A percentile compares a stretch with the other conserved stretches of the same genome.
Evolutionary conservation across 2,888 invertebrate species (phyloP).

Genomic region (Allacma fusca): DNA sequence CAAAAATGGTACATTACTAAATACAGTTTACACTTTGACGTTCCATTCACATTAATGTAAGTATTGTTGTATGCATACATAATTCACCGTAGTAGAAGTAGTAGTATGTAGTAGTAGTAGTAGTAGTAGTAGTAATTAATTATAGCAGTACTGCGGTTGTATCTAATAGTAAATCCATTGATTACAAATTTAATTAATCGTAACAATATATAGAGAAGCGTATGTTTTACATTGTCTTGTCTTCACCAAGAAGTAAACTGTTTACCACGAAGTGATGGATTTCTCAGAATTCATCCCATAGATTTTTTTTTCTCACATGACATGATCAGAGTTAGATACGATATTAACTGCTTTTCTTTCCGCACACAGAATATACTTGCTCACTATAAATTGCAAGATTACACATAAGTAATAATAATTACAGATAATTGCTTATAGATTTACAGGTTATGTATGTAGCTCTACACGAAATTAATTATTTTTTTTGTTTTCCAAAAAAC

Average conservation of each 20-base stretch:
- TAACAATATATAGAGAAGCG: conserved; percentile 30
- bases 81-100: no score
- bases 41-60: conserved; percentile 15
- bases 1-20: not conserved
- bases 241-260: conserved; percentile 7
- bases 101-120: not conserved
- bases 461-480: no score
- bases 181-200: not conserved
- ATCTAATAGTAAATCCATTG: not conserved
- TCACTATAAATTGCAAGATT: no score
- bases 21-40: not conserved
- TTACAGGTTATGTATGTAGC: no score
- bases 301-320: no score
- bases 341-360: no score
- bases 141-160: not conserved
- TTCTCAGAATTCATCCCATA: not conserved
- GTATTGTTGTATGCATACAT: not conserved
- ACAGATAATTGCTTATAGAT: no score
- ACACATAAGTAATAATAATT: no score
- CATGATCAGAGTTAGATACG: not conserved
- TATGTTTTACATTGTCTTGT: conserved; percentile 39
- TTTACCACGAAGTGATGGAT: not conserved
- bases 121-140: not conserved
- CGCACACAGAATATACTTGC: no score
- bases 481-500: no score